Percentiles rank a stretch among this genome's conserved stretches.
These are phyloP conservation scores for Phaethon lepturus DNA, from an alignment of 2,113 vertebrate genomes.

Conservation along the genomic window DNA sequence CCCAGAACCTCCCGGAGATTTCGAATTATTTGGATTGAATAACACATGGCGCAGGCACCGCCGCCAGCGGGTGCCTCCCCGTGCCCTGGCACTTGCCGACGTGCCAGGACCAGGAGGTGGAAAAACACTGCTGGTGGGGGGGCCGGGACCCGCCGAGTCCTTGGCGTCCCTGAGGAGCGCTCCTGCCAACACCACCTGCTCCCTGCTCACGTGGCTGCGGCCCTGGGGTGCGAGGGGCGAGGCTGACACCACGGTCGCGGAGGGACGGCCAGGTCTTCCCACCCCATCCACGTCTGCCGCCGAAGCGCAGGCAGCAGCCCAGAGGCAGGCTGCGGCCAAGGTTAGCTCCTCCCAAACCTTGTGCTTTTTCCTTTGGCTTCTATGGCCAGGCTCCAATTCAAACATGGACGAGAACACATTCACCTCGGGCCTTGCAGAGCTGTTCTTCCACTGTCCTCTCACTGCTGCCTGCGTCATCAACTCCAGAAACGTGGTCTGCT, in stretches of 20 bases:
- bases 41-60: not conserved
- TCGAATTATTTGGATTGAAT: not conserved
- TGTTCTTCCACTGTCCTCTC: not conserved
- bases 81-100: rapidly evolving
- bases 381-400: not conserved
- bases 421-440: not conserved
- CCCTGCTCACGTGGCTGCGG: not conserved
- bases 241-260: rapidly evolving
- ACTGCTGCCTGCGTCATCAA: rapidly evolving
- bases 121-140: not conserved
- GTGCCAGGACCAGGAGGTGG: not conserved
- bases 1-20: not conserved
- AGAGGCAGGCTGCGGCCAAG: not conserved
- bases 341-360: not conserved
- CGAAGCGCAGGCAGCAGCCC: rapidly evolving
- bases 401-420: not conserved
- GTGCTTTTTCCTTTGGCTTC: not conserved
- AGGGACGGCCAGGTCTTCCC: not conserved
- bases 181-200: conserved; percentile 38
- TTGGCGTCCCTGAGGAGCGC: not conserved
- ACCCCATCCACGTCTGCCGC: rapidly evolving
- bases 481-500: not conserved
- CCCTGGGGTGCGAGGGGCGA: not conserved
- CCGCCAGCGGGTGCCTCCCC: not conserved
- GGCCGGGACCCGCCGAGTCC: not conserved